Evolutionary conservation across 2,888 invertebrate genomes (phyloP), one percentile per base, ranked within the genome.

Genomic region (Pandemis corylana): DNA sequence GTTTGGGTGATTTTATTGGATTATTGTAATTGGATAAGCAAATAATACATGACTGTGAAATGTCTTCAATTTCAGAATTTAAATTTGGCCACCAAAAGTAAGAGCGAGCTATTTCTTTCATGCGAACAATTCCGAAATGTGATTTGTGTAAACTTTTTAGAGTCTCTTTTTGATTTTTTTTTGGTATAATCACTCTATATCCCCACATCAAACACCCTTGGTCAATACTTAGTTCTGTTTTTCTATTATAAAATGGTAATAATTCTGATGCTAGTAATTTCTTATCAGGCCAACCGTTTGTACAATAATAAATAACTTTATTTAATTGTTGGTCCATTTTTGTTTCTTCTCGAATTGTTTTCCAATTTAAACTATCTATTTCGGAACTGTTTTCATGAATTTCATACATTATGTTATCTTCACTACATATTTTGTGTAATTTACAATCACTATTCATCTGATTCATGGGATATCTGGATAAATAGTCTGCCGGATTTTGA

Each of bases 71-170:
- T 20, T 61, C 61, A 3, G 9, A 7, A 28, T 61, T 28, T 28
- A 61, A 36, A 15, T 20, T 28, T 9, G 61, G 61, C 61, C 61
- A 61, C 61, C 61, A 68, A 41, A 71, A 59, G 7, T 66, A 71
- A 28, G 66, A 71, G 5, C 59, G 15, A 7, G 66, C 69, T 10
- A 76, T n/a, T 59, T 72, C 42, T 28, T 74, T 69, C 74, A 74
- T 74, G n/a, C 69, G 69, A 53, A 74, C 69, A 41, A 61, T 74
- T 41, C 74, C 76, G 46, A 76, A 76, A 44, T 72, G 76, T 7
- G 15, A 56, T n/a, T 7, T 36, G 41, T 67, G 67, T 5, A 66
- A 49, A 28, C 49, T 49, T 7, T 20, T 7, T 28, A 51, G 28
- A 5, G 49, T 36, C 12, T 10, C 9, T 51, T 66, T 28, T 5